A percentile compares a stretch with the other conserved stretches of the same genome.
Evolutionary conservation across 2,888 invertebrate genomes (phyloP).

Genomic region (Andrena marginata): DNA sequence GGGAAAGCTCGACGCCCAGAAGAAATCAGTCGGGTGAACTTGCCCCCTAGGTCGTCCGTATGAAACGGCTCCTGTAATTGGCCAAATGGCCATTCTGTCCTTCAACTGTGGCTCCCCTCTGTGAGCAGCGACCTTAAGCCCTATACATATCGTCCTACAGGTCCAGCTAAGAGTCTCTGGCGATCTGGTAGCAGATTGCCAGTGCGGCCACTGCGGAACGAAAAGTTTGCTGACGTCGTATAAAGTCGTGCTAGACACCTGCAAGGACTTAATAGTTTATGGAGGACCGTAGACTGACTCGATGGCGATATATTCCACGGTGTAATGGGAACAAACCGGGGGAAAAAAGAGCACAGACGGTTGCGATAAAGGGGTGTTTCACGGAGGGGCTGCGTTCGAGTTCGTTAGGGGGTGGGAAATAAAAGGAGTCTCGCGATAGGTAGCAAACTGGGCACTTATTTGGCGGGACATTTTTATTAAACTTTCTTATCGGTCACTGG

Average conservation of each 20-base stretch:
- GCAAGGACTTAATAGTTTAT: conserved; percentile 77
- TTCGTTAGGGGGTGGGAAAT: conserved; percentile 39
- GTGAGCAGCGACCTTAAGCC: conserved; percentile 53
- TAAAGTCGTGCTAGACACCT: conserved; percentile 75
- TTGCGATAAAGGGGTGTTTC: conserved; percentile 41
- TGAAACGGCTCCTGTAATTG: conserved; percentile 51
- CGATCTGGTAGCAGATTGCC: conserved; percentile 59
- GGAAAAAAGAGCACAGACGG: not conserved
- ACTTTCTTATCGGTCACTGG: conserved; percentile 31
- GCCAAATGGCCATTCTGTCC: conserved; percentile 17
- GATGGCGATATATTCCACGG: conserved; percentile 65
- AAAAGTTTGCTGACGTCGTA: conserved; percentile 67
- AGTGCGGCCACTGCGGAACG: conserved; percentile 49
- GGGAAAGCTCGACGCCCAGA: not conserved
- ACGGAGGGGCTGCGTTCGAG: conserved; percentile 11
- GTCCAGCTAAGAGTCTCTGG: conserved; percentile 19
- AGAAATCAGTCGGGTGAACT: conserved; percentile 15
- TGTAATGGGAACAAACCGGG: not conserved
- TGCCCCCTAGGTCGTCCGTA: not conserved
- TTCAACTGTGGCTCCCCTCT: conserved; percentile 11
- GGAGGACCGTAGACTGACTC: conserved; percentile 61
- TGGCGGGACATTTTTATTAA: conserved; percentile 40
- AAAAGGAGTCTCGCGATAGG: conserved; percentile 26
- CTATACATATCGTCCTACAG: conserved; percentile 44
- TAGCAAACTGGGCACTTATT: conserved; percentile 42